Evolutionary conservation across 2,113 vertebrate species (phyloP), one percentile per base, ranked within the genome.

Genomic region (Grallaria varia): DNA sequence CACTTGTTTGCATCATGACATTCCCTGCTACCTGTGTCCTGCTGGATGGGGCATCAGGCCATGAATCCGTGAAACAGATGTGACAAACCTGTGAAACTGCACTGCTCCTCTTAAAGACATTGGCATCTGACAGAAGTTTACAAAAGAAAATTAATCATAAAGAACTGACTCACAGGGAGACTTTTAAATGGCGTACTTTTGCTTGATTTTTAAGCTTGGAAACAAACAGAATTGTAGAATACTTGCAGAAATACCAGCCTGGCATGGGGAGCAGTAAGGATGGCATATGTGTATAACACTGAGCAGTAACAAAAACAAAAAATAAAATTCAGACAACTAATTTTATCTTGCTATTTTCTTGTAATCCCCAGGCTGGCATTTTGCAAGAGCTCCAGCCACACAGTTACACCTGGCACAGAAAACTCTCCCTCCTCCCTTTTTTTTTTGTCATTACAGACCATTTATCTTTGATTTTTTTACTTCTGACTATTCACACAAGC

Each of bases 241-340:
- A 52, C 20, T 35, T 42, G 19, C 31, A 86, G 73, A 77, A 81
- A 35, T 47, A 63, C 23, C 37, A 91, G 55, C 6, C 40, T 80
- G 50, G 49, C 14, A 50, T 15, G 5, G 10, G 25, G 16, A 19
- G 83, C 14, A 24, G 14, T 30, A 87, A 52, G 58, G 55, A 85
- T 86, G 25, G 45, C 3, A n/a, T 6, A 35, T 1, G 0, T 1
- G 2, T 25, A 4, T 21, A 47, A 23, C 12, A 56, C 8, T 5
- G 28, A 12, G 56, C 14, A 6, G 13, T 13, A 39, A 68, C 10
- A 74, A 80, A 82, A 71, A 17, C 1, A 3, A 40, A 52, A 67
- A 84, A 8, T 4, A 28, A 55, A 72, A 53, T 20, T 47, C 25
- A 75, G 66, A 83, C 67, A 75, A 67, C 58, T 78, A 4, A 39